A percentile compares a stretch with the other conserved stretches of the same genome.
phyloP scores from a whole-genome alignment of 2,888 invertebrate genomes.

The Cancer borealis region DNA sequence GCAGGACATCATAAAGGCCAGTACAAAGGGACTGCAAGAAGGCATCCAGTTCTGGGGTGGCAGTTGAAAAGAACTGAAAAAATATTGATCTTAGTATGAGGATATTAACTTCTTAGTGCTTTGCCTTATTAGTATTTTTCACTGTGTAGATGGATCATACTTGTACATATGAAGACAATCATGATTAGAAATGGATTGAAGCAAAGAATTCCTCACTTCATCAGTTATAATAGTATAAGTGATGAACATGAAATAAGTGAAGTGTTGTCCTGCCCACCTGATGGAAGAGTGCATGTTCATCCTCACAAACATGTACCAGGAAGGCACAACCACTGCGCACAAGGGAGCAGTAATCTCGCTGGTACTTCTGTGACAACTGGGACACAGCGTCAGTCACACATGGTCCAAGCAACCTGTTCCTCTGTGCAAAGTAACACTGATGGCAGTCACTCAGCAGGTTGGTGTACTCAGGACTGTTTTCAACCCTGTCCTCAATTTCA shows the following conservation, averaged over 20 bases:
- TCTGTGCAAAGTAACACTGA: constrained; percentile 88
- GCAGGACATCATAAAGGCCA: constrained; percentile 92
- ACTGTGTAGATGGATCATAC: neutral
- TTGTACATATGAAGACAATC: neutral
- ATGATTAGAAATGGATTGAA: too few relatives aligned
- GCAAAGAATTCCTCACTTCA: too few relatives aligned
- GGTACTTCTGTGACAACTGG: constrained; percentile 84
- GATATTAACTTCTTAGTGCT: neutral
- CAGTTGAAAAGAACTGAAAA: constrained; percentile 72
- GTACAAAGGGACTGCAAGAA: constrained; percentile 93
- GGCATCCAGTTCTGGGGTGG: constrained; percentile 78
- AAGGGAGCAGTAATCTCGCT: constrained; percentile 79
- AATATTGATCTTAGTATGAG: neutral
- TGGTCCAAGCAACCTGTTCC: constrained; percentile 86
- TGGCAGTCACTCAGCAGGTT: constrained; percentile 89
- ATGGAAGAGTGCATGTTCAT: constrained; percentile 92
- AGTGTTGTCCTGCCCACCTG: constrained; percentile 46
- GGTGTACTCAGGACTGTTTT: constrained; percentile 86
- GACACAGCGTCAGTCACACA: constrained; percentile 87
- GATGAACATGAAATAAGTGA: too few relatives aligned
- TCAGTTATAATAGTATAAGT: too few relatives aligned
- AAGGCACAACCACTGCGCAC: constrained; percentile 92
- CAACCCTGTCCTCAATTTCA: constrained; percentile 89
- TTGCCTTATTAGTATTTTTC: neutral
- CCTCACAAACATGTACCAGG: constrained; percentile 94